Conservation (phyloP, 2,888 invertebrate genomes). For the Pachliopta kotzebuea region DNA sequence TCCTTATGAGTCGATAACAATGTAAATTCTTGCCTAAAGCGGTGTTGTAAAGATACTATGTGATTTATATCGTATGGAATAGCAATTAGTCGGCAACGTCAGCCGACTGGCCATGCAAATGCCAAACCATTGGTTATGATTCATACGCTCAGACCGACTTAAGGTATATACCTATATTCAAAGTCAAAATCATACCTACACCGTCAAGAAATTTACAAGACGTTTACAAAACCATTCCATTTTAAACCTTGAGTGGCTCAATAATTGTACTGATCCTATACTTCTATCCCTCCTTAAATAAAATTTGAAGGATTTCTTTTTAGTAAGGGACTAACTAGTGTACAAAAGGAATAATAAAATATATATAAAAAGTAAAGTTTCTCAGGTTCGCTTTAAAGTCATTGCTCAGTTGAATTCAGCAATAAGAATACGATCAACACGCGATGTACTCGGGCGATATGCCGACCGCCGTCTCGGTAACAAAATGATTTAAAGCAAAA, state of each 20-base stretch:
- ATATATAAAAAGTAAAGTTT: constrained; percentile 26
- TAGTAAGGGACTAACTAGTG: constrained; percentile 16
- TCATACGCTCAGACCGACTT: constrained; percentile 49
- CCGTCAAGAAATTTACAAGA: constrained; percentile 5
- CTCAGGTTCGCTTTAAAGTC: constrained; percentile 28
- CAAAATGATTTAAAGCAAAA: constrained; percentile 51
- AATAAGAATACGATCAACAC: constrained; percentile 30
- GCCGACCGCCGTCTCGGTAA: constrained; percentile 35
- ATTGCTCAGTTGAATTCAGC: constrained; percentile 31
- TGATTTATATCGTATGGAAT: constrained; percentile 67
- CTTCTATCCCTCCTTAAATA: not conserved
- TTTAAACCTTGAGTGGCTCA: not conserved
- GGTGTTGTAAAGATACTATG: constrained; percentile 37
- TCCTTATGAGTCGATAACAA: constrained; percentile 29
- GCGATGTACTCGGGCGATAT: constrained; percentile 28
- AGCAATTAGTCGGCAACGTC: constrained; percentile 61
- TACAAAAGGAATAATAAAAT: constrained; percentile 25
- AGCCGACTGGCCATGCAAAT: constrained; percentile 58
- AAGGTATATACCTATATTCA: constrained; percentile 38
- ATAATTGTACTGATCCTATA: not conserved
- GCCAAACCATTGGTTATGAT: constrained; percentile 59
- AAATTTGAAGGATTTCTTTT: constrained; percentile 1
- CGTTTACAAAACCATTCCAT: constrained; percentile 3
- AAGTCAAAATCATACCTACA: constrained; percentile 44
- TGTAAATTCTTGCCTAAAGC: constrained; percentile 33